phyloP scores from a whole-genome alignment of 2,113 vertebrate species.

The Bettongia penicillata region DNA sequence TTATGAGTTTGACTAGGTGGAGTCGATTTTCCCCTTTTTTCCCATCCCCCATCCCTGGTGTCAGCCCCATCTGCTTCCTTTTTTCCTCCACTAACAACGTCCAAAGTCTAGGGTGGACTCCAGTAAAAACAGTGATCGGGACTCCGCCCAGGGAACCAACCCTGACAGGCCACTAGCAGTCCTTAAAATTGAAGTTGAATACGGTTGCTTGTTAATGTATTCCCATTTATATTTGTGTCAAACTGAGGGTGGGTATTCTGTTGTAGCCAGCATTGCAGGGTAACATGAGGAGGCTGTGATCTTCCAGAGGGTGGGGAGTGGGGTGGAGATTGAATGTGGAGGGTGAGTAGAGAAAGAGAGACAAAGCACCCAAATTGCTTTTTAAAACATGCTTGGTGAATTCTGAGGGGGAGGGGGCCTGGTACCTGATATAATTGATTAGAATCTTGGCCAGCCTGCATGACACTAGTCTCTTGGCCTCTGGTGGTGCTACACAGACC shows the following conservation, averaged over 20 bases:
- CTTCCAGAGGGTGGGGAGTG: not conserved
- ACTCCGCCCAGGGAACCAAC: not conserved
- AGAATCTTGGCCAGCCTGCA: not conserved
- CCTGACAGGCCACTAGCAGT: not conserved
- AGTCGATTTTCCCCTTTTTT: not conserved
- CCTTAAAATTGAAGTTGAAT: not conserved
- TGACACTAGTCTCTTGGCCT: not conserved
- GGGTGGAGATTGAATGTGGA: not conserved
- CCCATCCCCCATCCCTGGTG: not conserved
- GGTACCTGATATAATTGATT: not conserved
- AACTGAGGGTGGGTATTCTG: not conserved
- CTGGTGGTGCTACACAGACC: not conserved
- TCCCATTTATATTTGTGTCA: not conserved
- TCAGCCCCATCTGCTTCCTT: not conserved
- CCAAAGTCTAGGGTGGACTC: not conserved
- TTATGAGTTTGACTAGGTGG: not conserved
- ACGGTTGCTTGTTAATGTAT: not conserved
- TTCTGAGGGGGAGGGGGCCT: not conserved
- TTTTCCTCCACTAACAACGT: not conserved
- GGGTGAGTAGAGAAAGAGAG: not conserved
- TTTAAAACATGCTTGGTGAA: not conserved
- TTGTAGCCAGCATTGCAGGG: not conserved
- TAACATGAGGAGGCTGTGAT: not conserved
- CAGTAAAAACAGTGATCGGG: accelerated
- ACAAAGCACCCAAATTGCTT: not conserved